Conservation (phyloP, 2,113 vertebrate species). For the Anas platyrhynchos region DNA sequence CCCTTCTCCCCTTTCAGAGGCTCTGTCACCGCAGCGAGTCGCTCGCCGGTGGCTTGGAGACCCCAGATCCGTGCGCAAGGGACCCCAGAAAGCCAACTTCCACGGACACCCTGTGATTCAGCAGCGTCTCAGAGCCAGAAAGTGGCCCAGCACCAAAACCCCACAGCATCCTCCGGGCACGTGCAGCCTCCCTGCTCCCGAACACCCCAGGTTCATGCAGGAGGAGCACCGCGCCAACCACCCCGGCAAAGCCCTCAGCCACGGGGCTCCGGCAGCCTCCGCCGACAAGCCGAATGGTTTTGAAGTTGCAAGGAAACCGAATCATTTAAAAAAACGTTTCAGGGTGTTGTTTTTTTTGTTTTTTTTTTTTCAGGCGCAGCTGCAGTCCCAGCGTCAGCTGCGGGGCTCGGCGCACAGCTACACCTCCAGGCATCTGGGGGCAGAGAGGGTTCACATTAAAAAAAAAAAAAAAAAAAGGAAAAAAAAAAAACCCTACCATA, state of each 20-base stretch:
- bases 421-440: neutral
- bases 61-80: rapidly evolving
- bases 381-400: neutral
- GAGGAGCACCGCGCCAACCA: neutral
- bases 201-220: neutral
- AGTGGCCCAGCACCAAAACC: rapidly evolving
- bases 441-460: neutral
- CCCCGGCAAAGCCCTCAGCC: neutral
- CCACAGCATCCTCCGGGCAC: no score
- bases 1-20: neutral
- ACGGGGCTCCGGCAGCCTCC: rapidly evolving
- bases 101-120: rapidly evolving
- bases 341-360: neutral
- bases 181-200: neutral
- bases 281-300: neutral
- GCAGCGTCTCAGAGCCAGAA: neutral
- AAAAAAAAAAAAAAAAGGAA: neutral
- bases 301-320: neutral
- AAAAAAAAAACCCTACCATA: neutral
- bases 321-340: rapidly evolving
- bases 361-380: neutral
- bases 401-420: neutral
- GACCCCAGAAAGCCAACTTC: neutral
- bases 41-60: neutral
- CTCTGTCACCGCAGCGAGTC: neutral